Base-by-base conservation (phyloP, 2,113 vertebrate species). In the Pelobates fuscus region DNA sequence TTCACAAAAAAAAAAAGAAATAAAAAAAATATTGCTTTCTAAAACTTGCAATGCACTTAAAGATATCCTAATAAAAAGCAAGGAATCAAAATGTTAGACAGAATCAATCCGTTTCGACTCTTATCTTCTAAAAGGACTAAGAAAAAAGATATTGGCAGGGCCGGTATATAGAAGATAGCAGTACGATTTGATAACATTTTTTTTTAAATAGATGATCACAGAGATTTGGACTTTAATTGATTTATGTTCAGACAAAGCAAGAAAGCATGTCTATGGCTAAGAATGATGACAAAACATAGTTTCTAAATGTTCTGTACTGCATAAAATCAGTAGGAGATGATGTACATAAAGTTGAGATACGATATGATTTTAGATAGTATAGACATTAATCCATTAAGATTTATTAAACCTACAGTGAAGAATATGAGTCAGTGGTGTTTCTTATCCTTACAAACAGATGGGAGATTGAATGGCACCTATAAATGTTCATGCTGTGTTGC, bases 401-500 rank as follows among this genome's bases (percentile, higher is more conserved):
- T 81, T 78, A 74, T 79, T 81, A 70, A 88, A 82, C 72, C 83
- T 85, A 80, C 82, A 84, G 85, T 83, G 82, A 77, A 83, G 78
- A 81, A 55, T 86, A 81, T 72, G 64, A 83, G 83, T 83, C 85
- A 83, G 81, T 86, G 78, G 84, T 81, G 83, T 79, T 82, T 87
- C 80, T 89, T 91, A 89, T 91, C 88, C 88, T 83, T 79, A 85
- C 81, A 84, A 90, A 85, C 90, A 90, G 88, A 89, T 88, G 87
- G 86, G 57, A 75, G 81, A 85, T 80, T 85, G 88, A 89, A 85
- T 88, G 86, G 85, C 86, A 88, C 83, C 84, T 88, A 86, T 88
- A 88, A 90, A 89, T 86, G 88, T 85, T 80, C 84, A 88, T 83
- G 79, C 85, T 86, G 80, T 85, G 82, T 89, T 83, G 85, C 80